These are phyloP conservation scores for Fukomys damarensis DNA, from an alignment of 2,113 vertebrate genomes.

Conservation along the genomic window DNA sequence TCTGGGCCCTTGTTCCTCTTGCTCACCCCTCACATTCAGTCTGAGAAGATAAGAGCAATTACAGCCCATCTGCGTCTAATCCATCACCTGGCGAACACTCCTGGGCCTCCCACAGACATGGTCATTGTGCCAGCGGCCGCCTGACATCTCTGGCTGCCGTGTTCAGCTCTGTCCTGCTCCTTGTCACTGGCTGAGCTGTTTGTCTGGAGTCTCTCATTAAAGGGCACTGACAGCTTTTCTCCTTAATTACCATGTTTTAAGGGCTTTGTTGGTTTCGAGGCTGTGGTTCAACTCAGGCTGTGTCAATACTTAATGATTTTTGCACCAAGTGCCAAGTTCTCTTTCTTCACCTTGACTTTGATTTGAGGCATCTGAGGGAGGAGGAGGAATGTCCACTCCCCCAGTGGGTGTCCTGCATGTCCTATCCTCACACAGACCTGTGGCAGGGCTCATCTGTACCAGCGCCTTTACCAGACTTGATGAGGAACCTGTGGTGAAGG, in stretches of 20 bases:
- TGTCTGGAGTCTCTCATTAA: conserved; percentile 1
- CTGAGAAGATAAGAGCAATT: background rate
- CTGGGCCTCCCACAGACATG: background rate
- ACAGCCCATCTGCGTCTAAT: background rate
- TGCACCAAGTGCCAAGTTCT: background rate
- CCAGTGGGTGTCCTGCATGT: background rate
- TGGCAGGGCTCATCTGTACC: background rate
- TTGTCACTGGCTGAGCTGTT: background rate
- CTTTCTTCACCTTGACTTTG: background rate
- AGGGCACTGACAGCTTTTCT: background rate
- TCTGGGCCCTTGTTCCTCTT: too few relatives aligned
- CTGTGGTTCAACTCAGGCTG: background rate
- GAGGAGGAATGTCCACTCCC: background rate
- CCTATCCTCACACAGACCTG: background rate
- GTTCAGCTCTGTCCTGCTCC: background rate
- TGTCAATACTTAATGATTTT: background rate
- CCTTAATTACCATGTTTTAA: background rate
- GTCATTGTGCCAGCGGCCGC: background rate
- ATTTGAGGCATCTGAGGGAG: background rate
- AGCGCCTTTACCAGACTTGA: background rate
- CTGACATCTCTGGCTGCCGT: background rate
- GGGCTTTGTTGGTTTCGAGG: background rate
- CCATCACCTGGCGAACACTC: background rate
- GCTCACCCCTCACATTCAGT: background rate
- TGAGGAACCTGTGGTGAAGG: background rate